Percentiles rank a stretch among this genome's conserved stretches.
These are phyloP conservation scores for Pangasius macronema DNA, from an alignment of 2,797 vertebrate genomes.

Conservation along the genomic window DNA sequence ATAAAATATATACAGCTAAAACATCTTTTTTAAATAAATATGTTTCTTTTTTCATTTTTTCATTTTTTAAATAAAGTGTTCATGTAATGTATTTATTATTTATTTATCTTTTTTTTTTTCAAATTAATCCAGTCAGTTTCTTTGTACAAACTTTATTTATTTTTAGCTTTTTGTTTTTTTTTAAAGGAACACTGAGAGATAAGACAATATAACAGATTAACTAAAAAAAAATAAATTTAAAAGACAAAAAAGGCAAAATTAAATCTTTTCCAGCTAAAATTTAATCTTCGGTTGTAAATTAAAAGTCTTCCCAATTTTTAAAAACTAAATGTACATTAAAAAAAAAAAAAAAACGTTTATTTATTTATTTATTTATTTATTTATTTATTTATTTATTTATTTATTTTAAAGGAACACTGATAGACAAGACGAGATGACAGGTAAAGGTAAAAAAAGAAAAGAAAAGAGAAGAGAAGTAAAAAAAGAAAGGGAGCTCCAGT, in stretches of 20 bases:
- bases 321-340: neutral
- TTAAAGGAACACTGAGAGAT: neutral
- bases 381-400: neutral
- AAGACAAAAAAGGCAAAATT: neutral
- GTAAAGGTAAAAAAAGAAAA: neutral
- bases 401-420: neutral
- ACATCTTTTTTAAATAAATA: too few relatives aligned
- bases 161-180: neutral
- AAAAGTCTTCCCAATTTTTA: neutral
- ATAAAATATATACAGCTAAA: too few relatives aligned
- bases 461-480: neutral
- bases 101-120: neutral
- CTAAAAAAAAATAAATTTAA: too few relatives aligned
- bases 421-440: neutral
- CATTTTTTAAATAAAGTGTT: neutral
- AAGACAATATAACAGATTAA: neutral
- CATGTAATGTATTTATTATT: neutral
- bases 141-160: neutral
- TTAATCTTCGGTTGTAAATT: neutral
- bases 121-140: neutral
- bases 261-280: too few relatives aligned
- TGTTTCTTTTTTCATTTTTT: neutral
- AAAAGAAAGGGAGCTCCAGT: conserved; percentile 1
- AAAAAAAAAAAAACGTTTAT: neutral
- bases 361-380: neutral